Evolutionary conservation across 1,140 invertebrate genomes (phyloP), one percentile per base, ranked within the genome.

Genomic region (Solenopsis fugax): DNA sequence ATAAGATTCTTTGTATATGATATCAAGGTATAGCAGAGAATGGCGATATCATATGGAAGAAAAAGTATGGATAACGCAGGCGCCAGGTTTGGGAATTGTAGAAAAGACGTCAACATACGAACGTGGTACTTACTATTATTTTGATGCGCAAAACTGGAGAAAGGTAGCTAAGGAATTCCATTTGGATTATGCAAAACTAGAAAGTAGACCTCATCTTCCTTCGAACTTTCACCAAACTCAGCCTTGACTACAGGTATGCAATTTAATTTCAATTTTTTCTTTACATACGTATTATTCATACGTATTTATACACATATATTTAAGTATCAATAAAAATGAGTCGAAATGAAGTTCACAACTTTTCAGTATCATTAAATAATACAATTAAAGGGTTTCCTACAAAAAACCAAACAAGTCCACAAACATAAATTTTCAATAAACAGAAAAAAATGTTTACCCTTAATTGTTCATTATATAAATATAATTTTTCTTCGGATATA

Each of bases 11-110:
- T 29, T 62, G 5, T 58, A 41, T 86, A 10, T 50, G n/a, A 64
- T 56, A 10, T 93, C 12, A 91, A 98, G 99, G 95, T 99, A 99
- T 94, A 98, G 97, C 95, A 97, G 99, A 94, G 99, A 99, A 93
- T 99, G 99, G 99, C 97, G 99, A 95, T 99, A 99, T 96, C 99
- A 99, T 95, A 99, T 98, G 96, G 99, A 99, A 93, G 99, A 99
- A 95, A 98, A 99, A 95, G 98, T 99, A 90, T 99, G 99, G 99
- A 98, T 99, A 95, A 99, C 99, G 89, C 97, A 99, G 96, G 98
- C 98, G 91, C 98, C 98, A 84, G 98, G 98, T 88, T 97, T 98
- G 95, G 97, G 97, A 87, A 97, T 98, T 88, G 96, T 98, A 87
- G 98, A 99, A 95, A 99, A 99, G 96, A 99, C 98, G 89, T 97